Evolutionary conservation across 2,888 invertebrate species (phyloP).

Genomic region (Orthosia cruda): DNA sequence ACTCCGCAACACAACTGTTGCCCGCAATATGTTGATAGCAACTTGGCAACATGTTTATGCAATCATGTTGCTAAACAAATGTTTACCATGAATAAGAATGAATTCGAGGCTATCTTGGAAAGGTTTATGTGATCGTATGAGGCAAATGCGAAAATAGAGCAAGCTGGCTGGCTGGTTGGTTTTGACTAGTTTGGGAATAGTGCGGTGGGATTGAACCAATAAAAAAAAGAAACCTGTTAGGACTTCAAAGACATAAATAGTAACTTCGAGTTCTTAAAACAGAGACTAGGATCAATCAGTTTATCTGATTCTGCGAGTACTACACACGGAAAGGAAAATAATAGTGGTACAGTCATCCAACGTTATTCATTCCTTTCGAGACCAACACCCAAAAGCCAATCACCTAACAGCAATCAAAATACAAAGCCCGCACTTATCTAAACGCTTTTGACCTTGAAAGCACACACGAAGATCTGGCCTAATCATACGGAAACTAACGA

Average conservation of each 20-base stretch:
- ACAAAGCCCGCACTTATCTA: constrained; percentile 36
- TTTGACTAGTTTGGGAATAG: too few relatives aligned
- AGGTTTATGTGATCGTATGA: neutral
- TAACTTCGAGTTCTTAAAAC: neutral
- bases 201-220: too few relatives aligned
- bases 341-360: neutral
- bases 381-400: constrained; percentile 2
- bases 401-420: constrained; percentile 34
- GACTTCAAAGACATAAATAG: neutral
- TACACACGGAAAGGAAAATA: neutral
- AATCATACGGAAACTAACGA: constrained; percentile 53
- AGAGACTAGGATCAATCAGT: neutral
- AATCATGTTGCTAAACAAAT: too few relatives aligned
- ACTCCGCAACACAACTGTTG: too few relatives aligned
- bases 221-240: too few relatives aligned
- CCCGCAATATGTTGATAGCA: too few relatives aligned
- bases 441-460: constrained; percentile 55
- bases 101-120: too few relatives aligned
- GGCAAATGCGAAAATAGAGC: constrained; percentile 5
- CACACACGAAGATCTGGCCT: constrained; percentile 51
- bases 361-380: constrained; percentile 3
- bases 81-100: too few relatives aligned
- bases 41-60: too few relatives aligned
- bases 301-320: neutral
- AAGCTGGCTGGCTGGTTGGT: too few relatives aligned